A percentile compares a stretch with the other conserved stretches of the same genome.
Evolutionary conservation across 2,113 vertebrate species (phyloP).

Genomic region (Alethe castanea): DNA sequence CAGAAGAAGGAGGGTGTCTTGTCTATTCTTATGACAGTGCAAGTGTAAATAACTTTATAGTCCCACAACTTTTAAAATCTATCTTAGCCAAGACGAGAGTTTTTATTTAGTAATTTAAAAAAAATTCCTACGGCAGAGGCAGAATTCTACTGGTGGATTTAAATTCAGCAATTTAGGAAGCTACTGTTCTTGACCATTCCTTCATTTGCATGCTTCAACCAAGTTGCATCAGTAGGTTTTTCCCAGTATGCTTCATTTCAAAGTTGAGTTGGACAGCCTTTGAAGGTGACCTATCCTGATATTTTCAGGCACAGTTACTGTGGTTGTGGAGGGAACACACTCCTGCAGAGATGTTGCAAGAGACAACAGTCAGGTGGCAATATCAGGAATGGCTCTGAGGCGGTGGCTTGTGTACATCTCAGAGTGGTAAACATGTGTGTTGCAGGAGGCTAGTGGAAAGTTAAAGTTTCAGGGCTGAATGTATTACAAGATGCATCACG

Average conservation of each 20-base stretch:
- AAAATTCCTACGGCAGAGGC: background rate
- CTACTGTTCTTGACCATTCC: background rate
- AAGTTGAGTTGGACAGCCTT: background rate
- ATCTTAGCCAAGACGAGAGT: background rate
- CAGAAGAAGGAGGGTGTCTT: background rate
- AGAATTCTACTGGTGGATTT: background rate
- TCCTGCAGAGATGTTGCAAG: background rate
- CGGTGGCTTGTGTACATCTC: rapidly evolving
- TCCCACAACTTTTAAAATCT: background rate
- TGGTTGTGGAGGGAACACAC: background rate
- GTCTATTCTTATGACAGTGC: background rate
- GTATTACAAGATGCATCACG: background rate
- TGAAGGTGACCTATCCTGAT: background rate
- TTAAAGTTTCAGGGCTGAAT: background rate
- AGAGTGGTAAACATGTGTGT: rapidly evolving
- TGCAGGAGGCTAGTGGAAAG: background rate
- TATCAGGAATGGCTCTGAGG: background rate
- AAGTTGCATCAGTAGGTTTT: background rate
- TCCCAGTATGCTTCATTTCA: background rate
- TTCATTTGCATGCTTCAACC: background rate
- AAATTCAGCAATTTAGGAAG: background rate
- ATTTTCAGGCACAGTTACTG: rapidly evolving
- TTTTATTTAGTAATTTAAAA: background rate
- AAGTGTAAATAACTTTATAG: background rate
- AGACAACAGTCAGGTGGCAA: background rate